Base-by-base conservation (phyloP, 2,888 invertebrate genomes). In the Leptinotarsa haldemani region DNA sequence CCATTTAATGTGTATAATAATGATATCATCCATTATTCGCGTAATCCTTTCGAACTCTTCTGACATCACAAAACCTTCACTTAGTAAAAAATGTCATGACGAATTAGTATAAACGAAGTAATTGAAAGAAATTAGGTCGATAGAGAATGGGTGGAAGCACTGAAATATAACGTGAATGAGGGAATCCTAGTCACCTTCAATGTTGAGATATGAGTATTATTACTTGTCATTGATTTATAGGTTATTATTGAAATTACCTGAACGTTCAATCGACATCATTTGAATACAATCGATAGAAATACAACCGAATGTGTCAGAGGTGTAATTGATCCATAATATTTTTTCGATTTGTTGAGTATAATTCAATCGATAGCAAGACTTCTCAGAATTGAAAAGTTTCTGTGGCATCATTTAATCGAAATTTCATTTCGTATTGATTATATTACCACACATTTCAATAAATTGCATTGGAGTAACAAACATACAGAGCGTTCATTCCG, bases 241-340 rank as follows among this genome's bases (percentile, higher is more conserved):
- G 9, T 56, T 56, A 22, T 22, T 4, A 56, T 15, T 22, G 12
- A 12, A 56, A 56, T 56, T 56, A 56, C 9, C 1, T 4, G 13
- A 22, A 56, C 16, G 13, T 25, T 22, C 1, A 12, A 56, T 18
- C 56, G 18, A 20, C 22, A 22, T 56, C 56, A 56, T 56, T 56
- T 56, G 56, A 56, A 56, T 56, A 56, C 56, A 56, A 56, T 56
- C 13, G 56, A 56, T 25, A 56, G 56, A 13, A 13, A 25, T 22
- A 13, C 20, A 20, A 22, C 3, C 3, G 15, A 25, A 56, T 56
- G 22, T 22, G 22, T 56, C 56, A 56, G 13, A 22, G 20, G 3
- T 40, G 18, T 56, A 56, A 56, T 25, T 13, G 56, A 22, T 22
- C 56, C 20, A 53, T 53, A 22, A 25, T 56, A 56, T 56, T 22